These are phyloP conservation scores for Galemys pyrenaicus DNA, from an alignment of 2,113 vertebrate species.

Conservation along the genomic window DNA sequence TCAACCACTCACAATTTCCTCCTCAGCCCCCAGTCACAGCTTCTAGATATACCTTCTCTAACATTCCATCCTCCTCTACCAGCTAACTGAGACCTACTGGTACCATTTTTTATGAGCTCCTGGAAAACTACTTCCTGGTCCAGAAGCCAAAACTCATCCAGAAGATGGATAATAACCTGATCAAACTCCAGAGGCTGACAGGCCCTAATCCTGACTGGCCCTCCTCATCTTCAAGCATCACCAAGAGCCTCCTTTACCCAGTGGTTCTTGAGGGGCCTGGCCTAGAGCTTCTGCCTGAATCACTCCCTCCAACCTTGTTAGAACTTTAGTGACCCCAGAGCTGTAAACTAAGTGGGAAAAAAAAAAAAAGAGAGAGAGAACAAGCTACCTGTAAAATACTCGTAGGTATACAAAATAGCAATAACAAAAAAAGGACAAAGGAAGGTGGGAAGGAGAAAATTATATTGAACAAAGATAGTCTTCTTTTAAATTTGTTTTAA, in stretches of 20 bases:
- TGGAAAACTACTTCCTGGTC: not conserved
- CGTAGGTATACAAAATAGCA: not conserved
- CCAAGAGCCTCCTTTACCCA: accelerated
- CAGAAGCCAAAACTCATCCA: not conserved
- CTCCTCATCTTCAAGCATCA: not conserved
- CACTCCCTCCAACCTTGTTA: not conserved
- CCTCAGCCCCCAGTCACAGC: accelerated
- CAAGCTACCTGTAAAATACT: not conserved
- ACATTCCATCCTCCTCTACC: no score
- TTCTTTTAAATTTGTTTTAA: slow-evolving; percentile 50
- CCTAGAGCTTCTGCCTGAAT: not conserved
- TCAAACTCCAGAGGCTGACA: accelerated
- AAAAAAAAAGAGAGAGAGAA: not conserved
- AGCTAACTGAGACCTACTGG: not conserved
- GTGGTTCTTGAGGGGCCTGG: not conserved
- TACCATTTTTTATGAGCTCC: not conserved
- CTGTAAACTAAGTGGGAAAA: not conserved
- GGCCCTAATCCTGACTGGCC: accelerated
- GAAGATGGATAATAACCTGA: not conserved
- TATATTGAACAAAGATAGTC: not conserved
- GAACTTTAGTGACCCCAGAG: not conserved
- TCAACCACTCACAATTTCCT: not conserved
- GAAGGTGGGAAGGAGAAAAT: not conserved
- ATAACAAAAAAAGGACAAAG: not conserved
- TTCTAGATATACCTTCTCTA: not conserved